Evolutionary conservation across 2,113 vertebrate genomes (phyloP), one percentile per base, ranked within the genome.

Genomic region (Dunckerocampus dactyliophorus): DNA sequence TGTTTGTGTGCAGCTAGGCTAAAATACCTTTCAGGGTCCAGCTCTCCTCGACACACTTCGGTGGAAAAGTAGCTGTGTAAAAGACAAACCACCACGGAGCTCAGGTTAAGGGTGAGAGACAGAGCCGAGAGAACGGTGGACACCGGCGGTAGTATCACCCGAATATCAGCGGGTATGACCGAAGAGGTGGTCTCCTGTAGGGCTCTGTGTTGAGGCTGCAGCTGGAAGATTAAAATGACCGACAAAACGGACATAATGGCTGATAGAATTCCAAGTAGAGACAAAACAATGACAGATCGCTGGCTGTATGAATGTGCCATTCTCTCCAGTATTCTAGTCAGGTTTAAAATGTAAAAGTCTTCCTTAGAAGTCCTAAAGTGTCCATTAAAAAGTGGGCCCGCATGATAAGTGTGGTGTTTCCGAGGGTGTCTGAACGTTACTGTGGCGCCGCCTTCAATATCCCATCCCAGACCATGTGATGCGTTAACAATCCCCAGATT

Each of bases 201-300:
- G 14, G 80, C 6, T 52, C 68, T 31, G 67, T 80, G 89, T 3
- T 87, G 91, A 2, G 88, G 74, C 70, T 93, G 92, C 13, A 95
- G 87, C 88, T 95, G 94, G 77, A 93, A 93, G 72, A 97, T 90
- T 76, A 97, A 82, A 76, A 89, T 88, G 62, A 91, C 92, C 48
- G 93, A 92, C 63, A 96, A 83, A 8, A 90, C 84, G 0, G 92
- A 90, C 92, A 95, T 90, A 73, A 94, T 84, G 0, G 91, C 93
- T 6, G 95, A 92, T 22, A 93, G 60, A 8, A 92, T 71, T 9
- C 92, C 95, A 68, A 94, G 85, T 6, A 94, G 74, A 48, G 89
- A 72, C 71, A 95, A 78, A 0, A 92, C 92, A 24, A 89, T 73
- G 34, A 95, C 84, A 24, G 90, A 89, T 12, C 93, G 82, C 69